A percentile compares a stretch with the other conserved stretches of the same genome.
Conservation (phyloP, 1,140 invertebrate species). For the Penaeus japonicus region DNA sequence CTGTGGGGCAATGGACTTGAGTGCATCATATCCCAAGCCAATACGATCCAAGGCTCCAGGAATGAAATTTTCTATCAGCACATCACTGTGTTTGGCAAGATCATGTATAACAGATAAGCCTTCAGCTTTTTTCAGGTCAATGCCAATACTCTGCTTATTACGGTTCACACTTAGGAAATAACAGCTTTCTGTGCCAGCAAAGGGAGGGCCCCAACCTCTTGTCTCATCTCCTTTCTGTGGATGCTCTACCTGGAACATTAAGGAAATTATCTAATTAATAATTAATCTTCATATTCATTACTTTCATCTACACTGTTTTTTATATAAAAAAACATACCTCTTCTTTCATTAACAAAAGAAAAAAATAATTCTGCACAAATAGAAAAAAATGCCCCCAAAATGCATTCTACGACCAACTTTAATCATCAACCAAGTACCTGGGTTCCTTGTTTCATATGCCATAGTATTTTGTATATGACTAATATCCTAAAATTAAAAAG, state of each 20-base stretch:
- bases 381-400: neutral
- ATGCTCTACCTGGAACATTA: slow-evolving; percentile 71
- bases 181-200: slow-evolving; percentile 76
- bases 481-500: too few relatives aligned
- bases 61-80: slow-evolving; percentile 94
- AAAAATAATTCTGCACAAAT: neutral
- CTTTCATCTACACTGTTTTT: neutral
- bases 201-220: slow-evolving; percentile 92
- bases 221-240: slow-evolving; percentile 87
- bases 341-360: neutral
- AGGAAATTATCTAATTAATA: neutral
- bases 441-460: too few relatives aligned
- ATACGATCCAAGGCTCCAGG: slow-evolving; percentile 85
- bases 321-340: neutral
- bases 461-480: too few relatives aligned
- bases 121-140: slow-evolving; percentile 79
- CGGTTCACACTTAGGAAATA: slow-evolving; percentile 92
- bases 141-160: slow-evolving; percentile 93
- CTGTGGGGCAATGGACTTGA: slow-evolving; percentile 76
- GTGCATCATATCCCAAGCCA: slow-evolving; percentile 80
- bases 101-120: slow-evolving; percentile 80
- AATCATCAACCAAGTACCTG: neutral
- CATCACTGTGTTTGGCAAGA: slow-evolving; percentile 79
- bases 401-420: too few relatives aligned
- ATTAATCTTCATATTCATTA: too few relatives aligned